Conservation (phyloP, 1,140 invertebrate genomes). For the Eriocheir sinensis region DNA sequence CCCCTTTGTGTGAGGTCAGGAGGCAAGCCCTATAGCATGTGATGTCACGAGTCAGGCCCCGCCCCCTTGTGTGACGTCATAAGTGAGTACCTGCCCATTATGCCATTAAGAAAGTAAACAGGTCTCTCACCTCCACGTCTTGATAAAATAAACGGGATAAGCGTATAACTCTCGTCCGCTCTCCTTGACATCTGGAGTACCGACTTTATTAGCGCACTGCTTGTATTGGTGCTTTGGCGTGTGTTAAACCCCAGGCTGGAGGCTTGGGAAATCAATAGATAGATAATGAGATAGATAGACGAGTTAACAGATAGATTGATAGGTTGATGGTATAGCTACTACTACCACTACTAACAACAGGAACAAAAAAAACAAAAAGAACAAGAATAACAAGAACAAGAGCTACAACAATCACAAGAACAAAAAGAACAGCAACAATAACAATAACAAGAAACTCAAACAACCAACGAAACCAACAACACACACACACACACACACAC, state of each 20-base stretch:
- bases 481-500: conserved; percentile 29
- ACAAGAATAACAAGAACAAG: background rate
- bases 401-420: background rate
- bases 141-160: conserved; percentile 61
- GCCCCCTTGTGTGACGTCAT: conserved; percentile 41
- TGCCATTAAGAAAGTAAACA: conserved; percentile 65
- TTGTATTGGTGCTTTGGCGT: background rate
- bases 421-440: background rate
- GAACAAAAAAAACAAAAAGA: background rate
- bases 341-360: background rate
- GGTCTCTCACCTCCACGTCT: conserved; percentile 40
- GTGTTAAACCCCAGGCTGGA: too few species aligned
- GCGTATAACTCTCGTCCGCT: conserved; percentile 25
- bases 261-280: too few species aligned
- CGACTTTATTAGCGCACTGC: background rate
- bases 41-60: background rate
- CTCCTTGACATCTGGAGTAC: conserved; percentile 52
- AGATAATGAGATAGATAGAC: too few species aligned
- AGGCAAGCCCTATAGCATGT: too few species aligned
- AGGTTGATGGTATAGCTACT: too few species aligned
- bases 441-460: background rate
- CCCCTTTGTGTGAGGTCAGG: too few species aligned
- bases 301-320: too few species aligned
- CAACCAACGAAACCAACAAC: background rate
- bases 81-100: conserved; percentile 63